phyloP scores from a whole-genome alignment of 2,113 vertebrate species.

The Ammodytes marinus region DNA sequence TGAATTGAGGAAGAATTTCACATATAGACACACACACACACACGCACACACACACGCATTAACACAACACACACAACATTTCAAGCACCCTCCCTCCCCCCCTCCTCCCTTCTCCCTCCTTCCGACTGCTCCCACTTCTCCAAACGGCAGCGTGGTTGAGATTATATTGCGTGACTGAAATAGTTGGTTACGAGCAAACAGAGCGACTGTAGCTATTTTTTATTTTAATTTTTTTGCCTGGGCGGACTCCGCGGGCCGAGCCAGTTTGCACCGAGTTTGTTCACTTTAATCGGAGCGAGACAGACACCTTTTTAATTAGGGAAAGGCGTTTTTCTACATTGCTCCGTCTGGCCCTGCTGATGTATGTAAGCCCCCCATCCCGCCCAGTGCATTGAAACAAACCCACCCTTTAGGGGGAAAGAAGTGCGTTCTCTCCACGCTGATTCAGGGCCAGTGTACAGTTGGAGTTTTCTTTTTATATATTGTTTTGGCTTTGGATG shows the following conservation, averaged over 20 bases:
- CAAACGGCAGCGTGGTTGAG: slow-evolving; percentile 48
- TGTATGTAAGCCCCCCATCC: slow-evolving; percentile 17
- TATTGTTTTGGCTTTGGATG: slow-evolving; percentile 41
- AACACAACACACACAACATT: slow-evolving; percentile 42
- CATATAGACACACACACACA: slow-evolving; percentile 4
- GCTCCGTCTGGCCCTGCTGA: slow-evolving; percentile 68
- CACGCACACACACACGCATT: slow-evolving; percentile 1
- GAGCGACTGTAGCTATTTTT: slow-evolving; percentile 44
- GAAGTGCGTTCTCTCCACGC: slow-evolving; percentile 47
- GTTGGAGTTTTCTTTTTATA: slow-evolving; percentile 23
- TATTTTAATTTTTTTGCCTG: slow-evolving; percentile 30
- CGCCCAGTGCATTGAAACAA: slow-evolving; percentile 49
- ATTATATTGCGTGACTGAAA: slow-evolving; percentile 47
- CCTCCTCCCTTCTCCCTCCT: background rate
- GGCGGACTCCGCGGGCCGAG: slow-evolving; percentile 23
- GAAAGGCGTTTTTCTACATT: slow-evolving; percentile 28
- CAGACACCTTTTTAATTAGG: slow-evolving; percentile 37
- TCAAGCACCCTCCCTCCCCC: slow-evolving; percentile 16
- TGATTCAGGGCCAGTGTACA: slow-evolving; percentile 66
- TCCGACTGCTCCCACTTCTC: slow-evolving; percentile 21
- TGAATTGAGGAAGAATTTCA: slow-evolving; percentile 89
- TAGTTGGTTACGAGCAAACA: slow-evolving; percentile 24
- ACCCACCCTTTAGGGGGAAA: slow-evolving; percentile 31
- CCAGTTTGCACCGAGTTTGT: slow-evolving; percentile 62
- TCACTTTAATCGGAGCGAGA: slow-evolving; percentile 64